These are phyloP conservation scores for Tangara arthus DNA, from an alignment of 2,797 vertebrate species.

Conservation along the genomic window DNA sequence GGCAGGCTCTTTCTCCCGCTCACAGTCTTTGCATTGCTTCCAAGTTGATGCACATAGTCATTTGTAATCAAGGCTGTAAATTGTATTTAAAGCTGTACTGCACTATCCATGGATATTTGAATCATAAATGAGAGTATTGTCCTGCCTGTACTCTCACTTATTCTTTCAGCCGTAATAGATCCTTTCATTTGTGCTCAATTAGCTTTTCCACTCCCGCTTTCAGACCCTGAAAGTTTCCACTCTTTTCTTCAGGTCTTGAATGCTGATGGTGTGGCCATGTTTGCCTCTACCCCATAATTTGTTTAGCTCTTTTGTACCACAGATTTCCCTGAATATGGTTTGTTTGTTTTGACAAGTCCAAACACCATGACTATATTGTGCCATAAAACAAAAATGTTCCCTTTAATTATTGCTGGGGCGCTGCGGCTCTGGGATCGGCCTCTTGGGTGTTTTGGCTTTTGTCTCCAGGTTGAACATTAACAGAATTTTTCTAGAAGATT, in stretches of 20 bases:
- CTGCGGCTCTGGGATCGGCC: not conserved
- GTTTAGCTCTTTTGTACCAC: conserved; percentile 56
- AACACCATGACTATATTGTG: not conserved
- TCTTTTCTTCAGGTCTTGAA: conserved; percentile 58
- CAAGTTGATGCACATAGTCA: conserved; percentile 24
- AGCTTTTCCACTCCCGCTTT: conserved; percentile 44
- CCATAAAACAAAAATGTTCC: conserved; percentile 46
- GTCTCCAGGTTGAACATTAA: not conserved
- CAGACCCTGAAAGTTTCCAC: conserved; percentile 46
- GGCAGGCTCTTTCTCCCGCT: conserved; percentile 3
- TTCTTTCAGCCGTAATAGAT: conserved; percentile 11
- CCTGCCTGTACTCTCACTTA: not conserved
- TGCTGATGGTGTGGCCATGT: conserved; percentile 18
- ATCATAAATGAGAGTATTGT: conserved; percentile 25
- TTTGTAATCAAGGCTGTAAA: conserved; percentile 14
- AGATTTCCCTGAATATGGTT: conserved; percentile 51
- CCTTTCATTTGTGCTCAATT: conserved; percentile 44
- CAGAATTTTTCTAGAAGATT: not conserved
- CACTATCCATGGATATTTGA: not conserved
- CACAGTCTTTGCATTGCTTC: not conserved
- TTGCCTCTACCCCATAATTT: conserved; percentile 59
- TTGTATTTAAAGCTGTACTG: conserved; percentile 3
- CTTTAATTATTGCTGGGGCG: conserved; percentile 46
- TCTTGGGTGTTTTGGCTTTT: not conserved
- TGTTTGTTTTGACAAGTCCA: conserved; percentile 72